phyloP scores from a whole-genome alignment of 2,888 invertebrate species.

The Microctonus hyperodae region DNA sequence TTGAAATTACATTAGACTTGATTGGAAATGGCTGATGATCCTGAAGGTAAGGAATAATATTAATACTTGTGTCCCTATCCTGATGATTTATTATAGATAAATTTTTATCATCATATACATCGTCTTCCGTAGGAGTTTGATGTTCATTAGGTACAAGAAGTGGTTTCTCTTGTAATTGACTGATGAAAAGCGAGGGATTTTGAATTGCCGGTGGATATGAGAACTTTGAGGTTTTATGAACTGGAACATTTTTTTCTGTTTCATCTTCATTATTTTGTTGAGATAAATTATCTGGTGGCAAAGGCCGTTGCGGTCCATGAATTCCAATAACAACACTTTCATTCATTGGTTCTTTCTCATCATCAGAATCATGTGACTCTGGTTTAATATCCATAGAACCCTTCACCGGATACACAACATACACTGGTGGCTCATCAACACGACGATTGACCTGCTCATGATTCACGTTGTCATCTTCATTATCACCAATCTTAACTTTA shows the following conservation, averaged over 20 bases:
- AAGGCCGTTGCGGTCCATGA: slow-evolving; percentile 65
- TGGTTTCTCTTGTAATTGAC: slow-evolving; percentile 59
- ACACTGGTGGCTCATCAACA: slow-evolving; percentile 58
- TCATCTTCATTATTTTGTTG: slow-evolving; percentile 46
- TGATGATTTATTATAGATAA: slow-evolving; percentile 21
- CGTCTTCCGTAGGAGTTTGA: slow-evolving; percentile 36
- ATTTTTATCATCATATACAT: slow-evolving; percentile 37
- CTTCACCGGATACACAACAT: slow-evolving; percentile 71
- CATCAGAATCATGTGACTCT: slow-evolving; percentile 54
- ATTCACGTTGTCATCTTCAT: slow-evolving; percentile 30
- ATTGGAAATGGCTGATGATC: slow-evolving; percentile 62
- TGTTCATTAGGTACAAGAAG: slow-evolving; percentile 60
- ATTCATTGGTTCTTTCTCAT: slow-evolving; percentile 55
- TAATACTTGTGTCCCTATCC: slow-evolving; percentile 56
- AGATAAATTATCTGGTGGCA: slow-evolving; percentile 60
- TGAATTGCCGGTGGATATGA: slow-evolving; percentile 73
- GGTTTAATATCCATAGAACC: slow-evolving; percentile 64
- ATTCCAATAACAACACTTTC: slow-evolving; percentile 68
- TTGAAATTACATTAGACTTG: slow-evolving; percentile 56
- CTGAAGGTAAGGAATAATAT: slow-evolving; percentile 64
- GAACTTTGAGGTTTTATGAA: slow-evolving; percentile 64
- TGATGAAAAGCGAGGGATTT: slow-evolving; percentile 62
- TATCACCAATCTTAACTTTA: slow-evolving; percentile 33
- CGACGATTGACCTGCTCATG: slow-evolving; percentile 12
- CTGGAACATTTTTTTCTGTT: slow-evolving; percentile 47